Evolutionary conservation across 2,113 vertebrate species (phyloP).

Genomic region (Anseranas semipalmata): DNA sequence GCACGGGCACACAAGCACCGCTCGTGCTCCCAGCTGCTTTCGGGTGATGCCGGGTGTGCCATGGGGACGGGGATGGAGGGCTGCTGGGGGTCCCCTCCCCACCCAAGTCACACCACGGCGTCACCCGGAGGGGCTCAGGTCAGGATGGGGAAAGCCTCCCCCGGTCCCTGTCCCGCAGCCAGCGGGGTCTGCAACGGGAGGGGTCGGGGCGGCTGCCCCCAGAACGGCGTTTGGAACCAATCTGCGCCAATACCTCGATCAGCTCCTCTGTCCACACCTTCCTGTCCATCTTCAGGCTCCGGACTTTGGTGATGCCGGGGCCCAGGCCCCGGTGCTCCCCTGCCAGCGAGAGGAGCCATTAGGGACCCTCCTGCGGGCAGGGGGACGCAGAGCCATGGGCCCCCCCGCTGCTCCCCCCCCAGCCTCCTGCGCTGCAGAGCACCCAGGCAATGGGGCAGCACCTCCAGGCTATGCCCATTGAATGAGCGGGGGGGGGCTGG

Average conservation of each 20-base stretch:
- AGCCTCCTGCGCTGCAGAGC: too few relatives aligned
- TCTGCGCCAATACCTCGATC: slow-evolving; percentile 81
- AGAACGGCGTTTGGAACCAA: not conserved
- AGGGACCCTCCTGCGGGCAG: not conserved
- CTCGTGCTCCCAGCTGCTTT: rapidly evolving
- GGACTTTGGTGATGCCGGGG: slow-evolving; percentile 88
- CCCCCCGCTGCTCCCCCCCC: not conserved
- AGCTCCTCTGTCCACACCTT: slow-evolving; percentile 95
- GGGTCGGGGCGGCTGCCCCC: rapidly evolving
- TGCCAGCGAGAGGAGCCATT: not conserved
- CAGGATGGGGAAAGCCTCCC: not conserved
- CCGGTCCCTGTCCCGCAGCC: too few relatives aligned
- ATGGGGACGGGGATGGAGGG: not conserved
- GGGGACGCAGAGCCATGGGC: not conserved
- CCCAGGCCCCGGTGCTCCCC: slow-evolving; percentile 92
- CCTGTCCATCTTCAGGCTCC: slow-evolving; percentile 96
- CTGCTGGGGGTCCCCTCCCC: not conserved
- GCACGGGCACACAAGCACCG: rapidly evolving
- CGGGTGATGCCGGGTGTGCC: not conserved
- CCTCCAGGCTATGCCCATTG: too few relatives aligned
- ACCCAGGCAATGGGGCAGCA: too few relatives aligned
- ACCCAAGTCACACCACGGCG: not conserved
- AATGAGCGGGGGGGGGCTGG: too few relatives aligned
- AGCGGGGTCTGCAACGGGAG: rapidly evolving
- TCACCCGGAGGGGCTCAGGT: not conserved